These are phyloP conservation scores for Equus quagga DNA, from an alignment of 2,113 vertebrate species.

Conservation along the genomic window DNA sequence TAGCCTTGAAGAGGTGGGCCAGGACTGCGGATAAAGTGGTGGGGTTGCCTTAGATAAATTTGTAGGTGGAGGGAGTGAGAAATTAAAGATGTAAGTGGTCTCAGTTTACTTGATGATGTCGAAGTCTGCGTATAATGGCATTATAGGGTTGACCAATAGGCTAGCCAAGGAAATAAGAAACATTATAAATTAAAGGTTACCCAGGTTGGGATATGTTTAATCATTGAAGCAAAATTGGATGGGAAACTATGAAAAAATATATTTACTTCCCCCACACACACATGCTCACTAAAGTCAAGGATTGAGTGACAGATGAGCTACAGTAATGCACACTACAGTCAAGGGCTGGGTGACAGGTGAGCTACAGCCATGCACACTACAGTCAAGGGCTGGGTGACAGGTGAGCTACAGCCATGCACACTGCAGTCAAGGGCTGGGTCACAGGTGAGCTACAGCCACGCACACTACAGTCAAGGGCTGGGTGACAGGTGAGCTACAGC, in stretches of 20 bases:
- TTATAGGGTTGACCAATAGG: background rate
- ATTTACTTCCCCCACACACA: background rate
- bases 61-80: background rate
- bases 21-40: background rate
- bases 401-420: too few species aligned
- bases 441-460: too few species aligned
- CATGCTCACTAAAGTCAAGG: background rate
- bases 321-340: too few species aligned
- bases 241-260: background rate
- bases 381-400: too few species aligned
- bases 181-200: background rate
- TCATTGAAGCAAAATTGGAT: background rate
- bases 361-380: background rate
- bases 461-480: too few species aligned
- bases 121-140: background rate
- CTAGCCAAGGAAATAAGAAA: background rate
- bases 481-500: too few species aligned
- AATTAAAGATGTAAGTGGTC: background rate
- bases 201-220: background rate
- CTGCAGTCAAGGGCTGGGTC: too few species aligned
- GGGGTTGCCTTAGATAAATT: background rate
- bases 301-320: too few species aligned
- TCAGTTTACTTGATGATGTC: background rate
- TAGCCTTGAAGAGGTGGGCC: background rate
- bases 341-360: too few species aligned